Conservation (phyloP, 2,888 invertebrate species). For the Agrochola circellaris region DNA sequence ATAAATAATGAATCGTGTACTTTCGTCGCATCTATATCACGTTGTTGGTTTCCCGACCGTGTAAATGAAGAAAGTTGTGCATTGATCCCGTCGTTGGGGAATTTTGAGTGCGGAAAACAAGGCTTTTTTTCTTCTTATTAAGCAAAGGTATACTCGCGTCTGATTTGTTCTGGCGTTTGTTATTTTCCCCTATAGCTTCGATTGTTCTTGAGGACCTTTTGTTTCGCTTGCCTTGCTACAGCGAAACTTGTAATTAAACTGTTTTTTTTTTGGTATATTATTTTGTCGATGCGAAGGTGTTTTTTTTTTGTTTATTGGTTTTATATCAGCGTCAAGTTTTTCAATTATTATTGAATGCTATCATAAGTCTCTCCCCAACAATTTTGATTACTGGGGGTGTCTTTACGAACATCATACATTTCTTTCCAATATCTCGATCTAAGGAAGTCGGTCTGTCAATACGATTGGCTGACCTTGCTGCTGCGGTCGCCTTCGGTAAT, state of each 20-base stretch:
- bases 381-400: background rate
- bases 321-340: background rate
- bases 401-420: background rate
- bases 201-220: slow-evolving; percentile 73
- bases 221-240: slow-evolving; percentile 63
- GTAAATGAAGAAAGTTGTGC: slow-evolving; percentile 80
- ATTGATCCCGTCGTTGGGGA: slow-evolving; percentile 72
- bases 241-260: slow-evolving; percentile 69
- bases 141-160: slow-evolving; percentile 74
- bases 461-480: too few relatives aligned
- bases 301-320: background rate
- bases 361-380: background rate
- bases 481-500: background rate
- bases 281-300: background rate
- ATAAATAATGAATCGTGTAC: slow-evolving; percentile 26
- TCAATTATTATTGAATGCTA: background rate
- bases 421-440: background rate
- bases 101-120: slow-evolving; percentile 72
- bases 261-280: slow-evolving; percentile 22
- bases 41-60: slow-evolving; percentile 49
- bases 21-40: slow-evolving; percentile 26
- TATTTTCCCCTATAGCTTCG: slow-evolving; percentile 73
- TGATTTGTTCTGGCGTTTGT: slow-evolving; percentile 82
- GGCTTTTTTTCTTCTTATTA: slow-evolving; percentile 73
- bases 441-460: background rate